Conservation (phyloP, 2,113 vertebrate genomes). For the Tupaia chinensis region DNA sequence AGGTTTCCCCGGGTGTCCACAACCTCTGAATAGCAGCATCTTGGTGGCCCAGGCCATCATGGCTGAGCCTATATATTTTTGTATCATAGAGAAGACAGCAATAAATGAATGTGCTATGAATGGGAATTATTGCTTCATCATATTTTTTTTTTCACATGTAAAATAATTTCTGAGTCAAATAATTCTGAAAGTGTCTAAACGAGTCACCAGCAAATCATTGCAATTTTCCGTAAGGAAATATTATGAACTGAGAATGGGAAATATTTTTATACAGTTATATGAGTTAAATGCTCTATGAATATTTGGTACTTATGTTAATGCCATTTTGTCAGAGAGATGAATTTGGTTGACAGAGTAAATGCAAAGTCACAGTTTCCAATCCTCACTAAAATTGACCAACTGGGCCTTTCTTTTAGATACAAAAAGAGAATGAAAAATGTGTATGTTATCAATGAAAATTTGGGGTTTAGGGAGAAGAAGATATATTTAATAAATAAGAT, state of each 20-base stretch:
- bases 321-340: background rate
- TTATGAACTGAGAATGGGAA: background rate
- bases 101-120: background rate
- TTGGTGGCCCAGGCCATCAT: too few relatives aligned
- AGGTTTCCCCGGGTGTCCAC: too few relatives aligned
- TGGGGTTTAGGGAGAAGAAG: background rate
- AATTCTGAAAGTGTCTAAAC: background rate
- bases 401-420: background rate
- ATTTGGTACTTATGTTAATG: background rate
- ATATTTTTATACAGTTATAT: background rate
- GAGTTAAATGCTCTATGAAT: background rate
- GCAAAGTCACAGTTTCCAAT: background rate
- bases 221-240: background rate
- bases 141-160: conserved; percentile 16
- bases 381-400: background rate
- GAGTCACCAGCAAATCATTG: background rate
- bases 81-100: background rate
- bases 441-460: background rate
- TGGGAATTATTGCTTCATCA: background rate
- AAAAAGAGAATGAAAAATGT: background rate
- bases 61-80: background rate
- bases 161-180: conserved; percentile 15
- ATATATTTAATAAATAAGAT: background rate
- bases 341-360: background rate
- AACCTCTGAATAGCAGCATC: too few relatives aligned